Conservation (phyloP, 2,888 invertebrate species). For the Danaus chrysippus region DNA sequence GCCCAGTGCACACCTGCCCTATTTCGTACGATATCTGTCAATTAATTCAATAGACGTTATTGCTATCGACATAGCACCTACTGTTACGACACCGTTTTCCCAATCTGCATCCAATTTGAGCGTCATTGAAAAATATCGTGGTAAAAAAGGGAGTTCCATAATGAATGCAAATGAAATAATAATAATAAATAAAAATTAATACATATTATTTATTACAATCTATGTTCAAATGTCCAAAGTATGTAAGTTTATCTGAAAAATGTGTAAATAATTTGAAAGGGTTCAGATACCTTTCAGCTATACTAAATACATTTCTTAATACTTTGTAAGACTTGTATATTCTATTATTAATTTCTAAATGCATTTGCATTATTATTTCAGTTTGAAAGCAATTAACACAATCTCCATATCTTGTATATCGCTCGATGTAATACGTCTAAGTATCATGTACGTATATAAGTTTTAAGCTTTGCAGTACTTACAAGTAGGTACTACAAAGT, state of each 20-base stretch:
- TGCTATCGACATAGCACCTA: conserved; percentile 57
- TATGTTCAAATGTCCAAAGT: no score
- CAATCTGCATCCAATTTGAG: conserved; percentile 43
- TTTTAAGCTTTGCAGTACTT: conserved; percentile 1
- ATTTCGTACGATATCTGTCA: conserved; percentile 53
- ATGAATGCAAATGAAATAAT: no score
- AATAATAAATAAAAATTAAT: no score
- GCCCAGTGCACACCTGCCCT: conserved; percentile 63
- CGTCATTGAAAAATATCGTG: not conserved
- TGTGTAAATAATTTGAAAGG: no score
- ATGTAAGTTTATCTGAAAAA: no score
- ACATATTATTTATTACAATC: no score
- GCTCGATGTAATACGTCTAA: conserved; percentile 21
- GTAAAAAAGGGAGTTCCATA: not conserved
- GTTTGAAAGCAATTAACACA: no score
- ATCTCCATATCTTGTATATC: conserved; percentile 19
- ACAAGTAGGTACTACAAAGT: conserved; percentile 14
- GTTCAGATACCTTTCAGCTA: no score
- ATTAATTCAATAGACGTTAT: conserved; percentile 67
- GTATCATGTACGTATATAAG: not conserved
- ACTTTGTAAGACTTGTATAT: no score
- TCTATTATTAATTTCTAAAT: no score
- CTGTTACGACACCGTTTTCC: conserved; percentile 49
- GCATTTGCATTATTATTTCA: no score
- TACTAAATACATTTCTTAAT: no score